These are phyloP conservation scores for Uloborus diversus DNA, from an alignment of 1,140 invertebrate species.

Conservation along the genomic window DNA sequence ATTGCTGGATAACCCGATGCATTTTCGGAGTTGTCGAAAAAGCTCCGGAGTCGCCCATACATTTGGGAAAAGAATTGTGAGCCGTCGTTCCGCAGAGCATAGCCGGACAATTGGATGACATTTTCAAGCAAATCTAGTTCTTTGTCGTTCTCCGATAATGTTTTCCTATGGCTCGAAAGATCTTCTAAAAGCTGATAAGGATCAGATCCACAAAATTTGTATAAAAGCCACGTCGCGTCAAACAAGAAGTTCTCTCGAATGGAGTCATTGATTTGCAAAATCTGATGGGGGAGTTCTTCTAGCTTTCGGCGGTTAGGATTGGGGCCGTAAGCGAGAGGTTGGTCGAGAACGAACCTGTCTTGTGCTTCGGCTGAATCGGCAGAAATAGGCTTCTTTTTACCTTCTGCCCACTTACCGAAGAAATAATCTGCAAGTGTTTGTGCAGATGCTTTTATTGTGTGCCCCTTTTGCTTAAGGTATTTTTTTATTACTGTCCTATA, in stretches of 20 bases:
- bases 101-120: constrained; percentile 73
- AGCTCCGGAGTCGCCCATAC: constrained; percentile 68
- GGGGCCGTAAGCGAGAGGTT: constrained; percentile 62
- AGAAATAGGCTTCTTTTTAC: constrained; percentile 18
- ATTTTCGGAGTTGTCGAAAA: constrained; percentile 64
- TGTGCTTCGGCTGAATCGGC: constrained; percentile 44
- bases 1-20: constrained; percentile 63
- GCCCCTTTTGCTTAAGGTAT: constrained; percentile 21
- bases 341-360: constrained; percentile 60
- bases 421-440: constrained; percentile 45
- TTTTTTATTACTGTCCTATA: constrained; percentile 44
- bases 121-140: constrained; percentile 72
- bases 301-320: constrained; percentile 82
- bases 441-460: constrained; percentile 4
- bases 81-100: constrained; percentile 77
- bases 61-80: constrained; percentile 78
- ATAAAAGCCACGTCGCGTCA: constrained; percentile 77
- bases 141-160: constrained; percentile 57
- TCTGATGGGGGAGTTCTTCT: constrained; percentile 82
- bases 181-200: constrained; percentile 73
- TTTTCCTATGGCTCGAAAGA: constrained; percentile 67
- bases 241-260: constrained; percentile 66
- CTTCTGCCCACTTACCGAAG: constrained; percentile 49
- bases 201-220: constrained; percentile 77
- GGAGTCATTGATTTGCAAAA: constrained; percentile 63